phyloP scores from a whole-genome alignment of 2,797 vertebrate genomes.

The Echeneis naucrates region DNA sequence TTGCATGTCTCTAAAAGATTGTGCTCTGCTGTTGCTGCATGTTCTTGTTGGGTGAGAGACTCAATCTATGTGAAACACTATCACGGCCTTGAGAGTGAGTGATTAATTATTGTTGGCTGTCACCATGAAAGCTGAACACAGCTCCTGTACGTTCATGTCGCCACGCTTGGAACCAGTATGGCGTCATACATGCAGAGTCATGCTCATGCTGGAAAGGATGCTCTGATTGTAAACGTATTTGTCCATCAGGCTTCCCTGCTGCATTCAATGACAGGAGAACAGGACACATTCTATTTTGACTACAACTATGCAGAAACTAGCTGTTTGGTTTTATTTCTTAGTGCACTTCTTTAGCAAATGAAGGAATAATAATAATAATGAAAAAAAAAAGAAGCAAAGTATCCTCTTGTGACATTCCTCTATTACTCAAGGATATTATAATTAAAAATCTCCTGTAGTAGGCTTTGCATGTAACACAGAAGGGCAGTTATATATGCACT shows the following conservation, averaged over 20 bases:
- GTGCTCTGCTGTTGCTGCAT: constrained; percentile 39
- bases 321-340: constrained; percentile 19
- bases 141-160: constrained; percentile 1
- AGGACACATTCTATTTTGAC: constrained; percentile 29
- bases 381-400: constrained; percentile 20
- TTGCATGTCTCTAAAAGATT: constrained; percentile 48
- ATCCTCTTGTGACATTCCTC: constrained; percentile 45
- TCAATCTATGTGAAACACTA: constrained; percentile 40
- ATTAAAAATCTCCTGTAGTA: constrained; percentile 23
- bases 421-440: constrained; percentile 33
- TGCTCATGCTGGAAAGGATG: neutral
- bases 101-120: neutral
- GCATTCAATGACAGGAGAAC: constrained; percentile 16
- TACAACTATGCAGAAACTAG: constrained; percentile 73
- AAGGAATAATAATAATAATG: too few species aligned
- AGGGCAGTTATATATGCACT: constrained; percentile 20
- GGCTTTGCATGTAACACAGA: constrained; percentile 49
- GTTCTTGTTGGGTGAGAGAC: constrained; percentile 31
- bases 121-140: constrained; percentile 21
- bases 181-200: neutral
- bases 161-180: neutral
- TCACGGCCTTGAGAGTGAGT: constrained; percentile 14
- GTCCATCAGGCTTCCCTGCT: constrained; percentile 16
- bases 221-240: neutral
- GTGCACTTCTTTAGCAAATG: constrained; percentile 41